phyloP scores from a whole-genome alignment of 92 coral and sea anemone genomes.

The Porites cylindrica region DNA sequence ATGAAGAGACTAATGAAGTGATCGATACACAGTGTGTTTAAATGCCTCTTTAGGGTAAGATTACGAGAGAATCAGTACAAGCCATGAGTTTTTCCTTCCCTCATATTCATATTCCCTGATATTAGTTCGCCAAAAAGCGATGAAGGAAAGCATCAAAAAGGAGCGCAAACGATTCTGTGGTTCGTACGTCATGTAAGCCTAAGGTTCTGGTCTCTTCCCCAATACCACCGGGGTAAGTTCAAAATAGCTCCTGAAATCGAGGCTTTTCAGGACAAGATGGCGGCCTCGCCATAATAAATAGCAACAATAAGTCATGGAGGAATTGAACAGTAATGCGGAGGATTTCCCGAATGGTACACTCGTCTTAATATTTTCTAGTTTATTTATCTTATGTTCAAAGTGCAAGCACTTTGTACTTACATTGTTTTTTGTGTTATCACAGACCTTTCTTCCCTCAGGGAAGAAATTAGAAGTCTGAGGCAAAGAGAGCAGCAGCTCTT shows the following conservation, averaged over 20 bases:
- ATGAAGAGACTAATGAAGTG: no score
- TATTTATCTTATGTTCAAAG: not conserved
- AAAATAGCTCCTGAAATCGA: slow-evolving; percentile 54
- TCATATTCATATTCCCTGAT: no score
- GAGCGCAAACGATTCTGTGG: no score
- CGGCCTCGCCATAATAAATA: slow-evolving; percentile 62
- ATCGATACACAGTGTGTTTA: no score
- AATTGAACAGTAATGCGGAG: slow-evolving; percentile 41
- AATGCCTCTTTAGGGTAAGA: no score
- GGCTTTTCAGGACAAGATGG: slow-evolving; percentile 78
- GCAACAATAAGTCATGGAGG: slow-evolving; percentile 24
- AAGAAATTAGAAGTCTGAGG: slow-evolving; percentile 67
- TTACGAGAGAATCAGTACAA: no score
- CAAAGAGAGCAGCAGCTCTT: slow-evolving; percentile 73
- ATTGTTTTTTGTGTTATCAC: slow-evolving; percentile 10
- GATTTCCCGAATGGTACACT: slow-evolving; percentile 72
- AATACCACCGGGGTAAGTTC: no score
- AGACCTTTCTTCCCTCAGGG: slow-evolving; percentile 78
- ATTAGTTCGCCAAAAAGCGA: no score
- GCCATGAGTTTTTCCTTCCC: no score
- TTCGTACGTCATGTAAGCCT: not conserved
- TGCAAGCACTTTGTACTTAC: not conserved
- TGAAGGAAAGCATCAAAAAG: no score
- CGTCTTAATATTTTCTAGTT: not conserved
- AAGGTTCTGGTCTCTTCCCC: not conserved